These are phyloP conservation scores for Sternarchorhynchus goeldii DNA, from an alignment of 2,797 vertebrate species.

Conservation along the genomic window DNA sequence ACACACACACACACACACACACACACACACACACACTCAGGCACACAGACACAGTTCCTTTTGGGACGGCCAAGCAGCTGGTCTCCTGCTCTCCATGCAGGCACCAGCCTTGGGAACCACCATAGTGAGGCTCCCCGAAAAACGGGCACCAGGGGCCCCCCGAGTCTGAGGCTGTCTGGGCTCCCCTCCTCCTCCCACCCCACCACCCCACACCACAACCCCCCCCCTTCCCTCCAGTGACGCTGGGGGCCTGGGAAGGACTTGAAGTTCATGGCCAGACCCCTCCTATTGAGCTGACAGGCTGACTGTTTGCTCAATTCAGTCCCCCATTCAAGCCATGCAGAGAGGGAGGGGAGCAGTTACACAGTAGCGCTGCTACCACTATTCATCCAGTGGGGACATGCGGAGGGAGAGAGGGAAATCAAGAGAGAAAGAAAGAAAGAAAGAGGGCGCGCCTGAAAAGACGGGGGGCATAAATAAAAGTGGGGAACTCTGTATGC, in stretches of 20 bases:
- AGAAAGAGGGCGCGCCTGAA: slow-evolving; percentile 50
- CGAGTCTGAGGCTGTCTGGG: slow-evolving; percentile 72
- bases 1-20: slow-evolving; percentile 64
- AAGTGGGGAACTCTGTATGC: slow-evolving; percentile 69
- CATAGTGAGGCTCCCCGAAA: slow-evolving; percentile 66
- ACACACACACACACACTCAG: slow-evolving; percentile 47
- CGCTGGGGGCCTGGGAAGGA: slow-evolving; percentile 78
- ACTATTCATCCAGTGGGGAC: slow-evolving; percentile 75
- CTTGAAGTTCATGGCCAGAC: slow-evolving; percentile 83
- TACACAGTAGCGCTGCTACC: slow-evolving; percentile 74
- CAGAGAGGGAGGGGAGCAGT: slow-evolving; percentile 56
- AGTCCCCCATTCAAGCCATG: slow-evolving; percentile 74
- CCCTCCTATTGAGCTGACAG: slow-evolving; percentile 85
- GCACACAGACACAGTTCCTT: slow-evolving; percentile 49
- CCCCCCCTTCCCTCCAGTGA: slow-evolving; percentile 39
- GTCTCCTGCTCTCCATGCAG: slow-evolving; percentile 70
- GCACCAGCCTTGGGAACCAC: slow-evolving; percentile 79
- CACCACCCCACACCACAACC: slow-evolving; percentile 51
- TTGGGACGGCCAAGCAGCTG: slow-evolving; percentile 82
- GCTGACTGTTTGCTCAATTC: slow-evolving; percentile 83
- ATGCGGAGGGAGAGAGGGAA: slow-evolving; percentile 62
- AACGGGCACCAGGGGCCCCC: slow-evolving; percentile 74
- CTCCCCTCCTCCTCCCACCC: slow-evolving; percentile 53
- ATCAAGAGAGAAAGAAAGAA: slow-evolving; percentile 54
- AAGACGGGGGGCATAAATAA: slow-evolving; percentile 67